These are phyloP conservation scores for Chionis minor DNA, from an alignment of 2,113 vertebrate genomes.

Conservation along the genomic window DNA sequence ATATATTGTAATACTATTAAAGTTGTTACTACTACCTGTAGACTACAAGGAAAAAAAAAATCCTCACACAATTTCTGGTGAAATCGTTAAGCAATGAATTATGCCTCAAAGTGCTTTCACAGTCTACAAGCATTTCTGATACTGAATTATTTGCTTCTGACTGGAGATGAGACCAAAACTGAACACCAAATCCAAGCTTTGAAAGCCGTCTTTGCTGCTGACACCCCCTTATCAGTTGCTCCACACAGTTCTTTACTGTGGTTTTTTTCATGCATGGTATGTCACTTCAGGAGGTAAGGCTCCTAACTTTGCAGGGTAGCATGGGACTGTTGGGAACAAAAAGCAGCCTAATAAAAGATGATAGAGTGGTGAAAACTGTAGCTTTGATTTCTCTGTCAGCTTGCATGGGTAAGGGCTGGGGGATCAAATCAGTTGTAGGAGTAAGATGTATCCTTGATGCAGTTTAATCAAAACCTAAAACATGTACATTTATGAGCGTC, in stretches of 20 bases:
- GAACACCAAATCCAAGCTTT: background rate
- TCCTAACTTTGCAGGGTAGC: background rate
- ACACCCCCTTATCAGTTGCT: background rate
- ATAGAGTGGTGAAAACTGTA: background rate
- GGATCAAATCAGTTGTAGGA: background rate
- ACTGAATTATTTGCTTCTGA: background rate
- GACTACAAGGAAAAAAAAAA: background rate
- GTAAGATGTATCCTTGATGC: background rate
- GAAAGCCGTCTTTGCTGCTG: background rate
- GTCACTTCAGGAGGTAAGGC: background rate
- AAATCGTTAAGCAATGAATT: background rate
- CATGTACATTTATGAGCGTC: background rate
- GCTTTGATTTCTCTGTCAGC: background rate
- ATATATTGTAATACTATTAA: background rate
- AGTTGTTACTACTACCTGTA: background rate
- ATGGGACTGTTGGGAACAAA: background rate
- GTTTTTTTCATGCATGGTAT: background rate
- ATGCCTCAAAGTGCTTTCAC: background rate
- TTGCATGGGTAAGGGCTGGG: background rate
- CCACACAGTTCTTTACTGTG: background rate
- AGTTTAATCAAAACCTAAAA: background rate
- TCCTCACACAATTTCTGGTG: background rate
- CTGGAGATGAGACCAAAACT: background rate
- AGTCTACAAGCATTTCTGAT: background rate
- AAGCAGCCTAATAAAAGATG: background rate